A percentile compares a stretch with the other conserved stretches of the same genome.
These are phyloP conservation scores for Sinohyriopsis cumingii DNA, from an alignment of 2,888 invertebrate species.

Conservation along the genomic window DNA sequence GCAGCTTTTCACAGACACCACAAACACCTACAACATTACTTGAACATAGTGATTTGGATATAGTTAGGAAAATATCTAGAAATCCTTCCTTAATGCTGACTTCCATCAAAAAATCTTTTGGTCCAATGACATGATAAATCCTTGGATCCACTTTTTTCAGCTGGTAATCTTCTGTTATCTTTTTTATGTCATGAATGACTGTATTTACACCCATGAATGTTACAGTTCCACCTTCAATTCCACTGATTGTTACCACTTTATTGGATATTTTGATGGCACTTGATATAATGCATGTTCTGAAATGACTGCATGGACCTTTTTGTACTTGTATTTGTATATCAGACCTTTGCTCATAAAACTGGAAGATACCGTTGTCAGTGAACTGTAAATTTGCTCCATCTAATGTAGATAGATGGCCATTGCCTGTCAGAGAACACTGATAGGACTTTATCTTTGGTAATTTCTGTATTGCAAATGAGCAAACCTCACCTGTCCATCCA, in stretches of 20 bases:
- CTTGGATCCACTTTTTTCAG: constrained; percentile 21
- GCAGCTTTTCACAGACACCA: too few relatives aligned
- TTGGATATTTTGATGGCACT: constrained; percentile 19
- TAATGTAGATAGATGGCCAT: constrained; percentile 40
- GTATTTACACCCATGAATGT: constrained; percentile 9
- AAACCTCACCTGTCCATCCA: constrained; percentile 45
- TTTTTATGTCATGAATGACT: background rate
- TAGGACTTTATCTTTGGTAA: too few relatives aligned
- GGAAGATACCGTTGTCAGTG: constrained; percentile 22
- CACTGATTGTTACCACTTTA: constrained; percentile 14
- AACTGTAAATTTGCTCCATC: constrained; percentile 47
- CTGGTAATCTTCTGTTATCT: constrained; percentile 6
- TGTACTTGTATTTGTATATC: constrained; percentile 20
- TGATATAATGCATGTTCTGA: constrained; percentile 20
- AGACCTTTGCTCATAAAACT: constrained; percentile 12
- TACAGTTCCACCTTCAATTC: constrained; percentile 11
- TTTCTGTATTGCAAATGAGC: constrained; percentile 29
- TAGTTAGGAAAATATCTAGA: constrained; percentile 16
- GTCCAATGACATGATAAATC: constrained; percentile 16
- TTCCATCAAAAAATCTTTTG: constrained; percentile 9
- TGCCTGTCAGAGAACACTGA: constrained; percentile 31
- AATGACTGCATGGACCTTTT: constrained; percentile 22
- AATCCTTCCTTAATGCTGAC: constrained; percentile 25
- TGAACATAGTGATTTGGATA: too few relatives aligned
- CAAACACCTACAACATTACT: too few relatives aligned